Conservation (phyloP, 2,113 vertebrate genomes). For the Ptilonorhynchus violaceus region DNA sequence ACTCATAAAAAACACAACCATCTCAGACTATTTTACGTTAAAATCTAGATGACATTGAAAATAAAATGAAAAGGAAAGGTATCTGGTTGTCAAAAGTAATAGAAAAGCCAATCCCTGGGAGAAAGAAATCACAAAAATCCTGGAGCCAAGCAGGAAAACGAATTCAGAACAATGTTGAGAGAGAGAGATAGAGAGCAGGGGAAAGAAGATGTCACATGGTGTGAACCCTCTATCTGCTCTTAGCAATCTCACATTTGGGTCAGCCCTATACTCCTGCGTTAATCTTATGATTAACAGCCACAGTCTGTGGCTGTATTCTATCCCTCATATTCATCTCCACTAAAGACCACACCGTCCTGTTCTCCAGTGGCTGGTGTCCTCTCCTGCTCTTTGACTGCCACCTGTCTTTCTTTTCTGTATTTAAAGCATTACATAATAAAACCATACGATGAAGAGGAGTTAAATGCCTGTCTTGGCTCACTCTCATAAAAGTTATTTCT, state of each 20-base stretch:
- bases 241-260: neutral
- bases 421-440: constrained; percentile 42
- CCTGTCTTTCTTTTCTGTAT: neutral
- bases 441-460: constrained; percentile 51
- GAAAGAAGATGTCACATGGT: neutral
- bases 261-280: rapidly evolving
- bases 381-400: constrained; percentile 32
- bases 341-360: neutral
- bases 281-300: neutral
- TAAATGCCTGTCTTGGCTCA: constrained; percentile 36
- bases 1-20: neutral
- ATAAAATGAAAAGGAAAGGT: neutral
- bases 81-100: rapidly evolving
- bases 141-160: neutral
- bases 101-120: neutral
- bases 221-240: neutral
- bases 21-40: neutral
- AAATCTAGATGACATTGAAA: neutral
- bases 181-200: neutral
- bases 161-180: neutral
- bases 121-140: neutral
- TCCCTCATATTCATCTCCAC: neutral
- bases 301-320: neutral
- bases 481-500: constrained; percentile 38
- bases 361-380: neutral